A percentile compares a stretch with the other conserved stretches of the same genome.
Conservation (phyloP, 2,113 vertebrate genomes). For the Psettodes erumei region DNA sequence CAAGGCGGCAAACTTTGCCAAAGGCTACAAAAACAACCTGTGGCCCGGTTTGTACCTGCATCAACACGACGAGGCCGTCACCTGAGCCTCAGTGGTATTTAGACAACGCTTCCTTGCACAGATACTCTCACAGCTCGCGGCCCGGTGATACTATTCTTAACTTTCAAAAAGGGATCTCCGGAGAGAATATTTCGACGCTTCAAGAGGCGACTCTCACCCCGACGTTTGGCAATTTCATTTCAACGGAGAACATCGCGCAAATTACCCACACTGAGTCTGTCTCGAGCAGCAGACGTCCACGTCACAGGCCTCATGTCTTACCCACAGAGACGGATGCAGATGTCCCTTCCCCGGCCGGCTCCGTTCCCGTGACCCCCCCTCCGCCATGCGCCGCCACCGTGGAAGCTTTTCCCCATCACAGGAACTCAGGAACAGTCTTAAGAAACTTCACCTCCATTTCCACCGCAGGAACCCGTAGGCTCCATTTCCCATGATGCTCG, state of each 20-base stretch:
- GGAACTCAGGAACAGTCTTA: constrained; percentile 16
- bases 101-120: neutral
- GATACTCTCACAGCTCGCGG: neutral
- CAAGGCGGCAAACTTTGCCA: constrained; percentile 9
- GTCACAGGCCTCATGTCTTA: constrained; percentile 63
- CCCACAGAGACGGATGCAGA: constrained; percentile 79
- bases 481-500: constrained; percentile 43
- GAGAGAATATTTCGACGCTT: constrained; percentile 7
- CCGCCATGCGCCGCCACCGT: constrained; percentile 66
- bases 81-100: neutral
- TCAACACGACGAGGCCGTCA: neutral
- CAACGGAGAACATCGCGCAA: too few relatives aligned
- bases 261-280: neutral
- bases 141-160: neutral
- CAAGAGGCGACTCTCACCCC: too few relatives aligned
- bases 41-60: constrained; percentile 1
- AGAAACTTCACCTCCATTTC: constrained; percentile 36
- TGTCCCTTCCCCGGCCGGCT: constrained; percentile 53
- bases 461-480: constrained; percentile 31
- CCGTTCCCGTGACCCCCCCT: constrained; percentile 59
- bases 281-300: neutral
- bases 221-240: too few relatives aligned
- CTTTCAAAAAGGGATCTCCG: neutral
- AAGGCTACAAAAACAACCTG: constrained; percentile 16
- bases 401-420: constrained; percentile 1